Evolutionary conservation across 2,888 invertebrate genomes (phyloP).

Genomic region (Tolmerus cingulatus): DNA sequence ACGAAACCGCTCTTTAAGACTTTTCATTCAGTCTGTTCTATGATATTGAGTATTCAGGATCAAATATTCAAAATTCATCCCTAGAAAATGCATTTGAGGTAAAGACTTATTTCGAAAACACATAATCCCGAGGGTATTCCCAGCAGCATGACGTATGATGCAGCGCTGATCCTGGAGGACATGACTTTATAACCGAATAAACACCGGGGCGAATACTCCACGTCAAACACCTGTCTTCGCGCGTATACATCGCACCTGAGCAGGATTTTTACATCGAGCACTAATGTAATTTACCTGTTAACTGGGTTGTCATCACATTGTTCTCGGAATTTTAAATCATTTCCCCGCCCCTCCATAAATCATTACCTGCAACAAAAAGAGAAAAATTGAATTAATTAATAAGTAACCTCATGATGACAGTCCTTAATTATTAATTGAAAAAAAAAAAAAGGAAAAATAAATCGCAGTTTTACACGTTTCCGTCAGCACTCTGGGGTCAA

Average conservation of each 20-base stretch:
- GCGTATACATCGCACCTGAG: neutral
- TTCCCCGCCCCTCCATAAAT: constrained; percentile 3
- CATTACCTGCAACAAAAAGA: constrained; percentile 36
- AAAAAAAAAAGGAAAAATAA: neutral
- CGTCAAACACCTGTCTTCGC: neutral
- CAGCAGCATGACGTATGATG: neutral
- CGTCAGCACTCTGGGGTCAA: neutral
- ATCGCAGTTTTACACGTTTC: neutral
- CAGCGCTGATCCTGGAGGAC: neutral
- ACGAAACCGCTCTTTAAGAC: neutral
- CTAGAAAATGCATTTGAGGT: neutral
- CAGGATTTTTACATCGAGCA: neutral
- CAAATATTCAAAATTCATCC: neutral
- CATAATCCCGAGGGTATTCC: neutral
- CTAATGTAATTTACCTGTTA: constrained; percentile 29
- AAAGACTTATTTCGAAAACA: neutral
- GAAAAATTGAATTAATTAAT: constrained; percentile 28
- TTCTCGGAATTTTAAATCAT: constrained; percentile 1
- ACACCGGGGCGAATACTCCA: neutral
- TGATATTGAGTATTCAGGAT: neutral
- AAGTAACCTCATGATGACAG: constrained; percentile 24
- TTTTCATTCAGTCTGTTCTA: neutral
- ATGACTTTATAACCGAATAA: neutral
- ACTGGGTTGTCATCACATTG: constrained; percentile 30
- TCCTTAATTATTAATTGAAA: constrained; percentile 34